These are phyloP conservation scores for Amyelois transitella DNA, from an alignment of 1,140 invertebrate species.

Conservation along the genomic window DNA sequence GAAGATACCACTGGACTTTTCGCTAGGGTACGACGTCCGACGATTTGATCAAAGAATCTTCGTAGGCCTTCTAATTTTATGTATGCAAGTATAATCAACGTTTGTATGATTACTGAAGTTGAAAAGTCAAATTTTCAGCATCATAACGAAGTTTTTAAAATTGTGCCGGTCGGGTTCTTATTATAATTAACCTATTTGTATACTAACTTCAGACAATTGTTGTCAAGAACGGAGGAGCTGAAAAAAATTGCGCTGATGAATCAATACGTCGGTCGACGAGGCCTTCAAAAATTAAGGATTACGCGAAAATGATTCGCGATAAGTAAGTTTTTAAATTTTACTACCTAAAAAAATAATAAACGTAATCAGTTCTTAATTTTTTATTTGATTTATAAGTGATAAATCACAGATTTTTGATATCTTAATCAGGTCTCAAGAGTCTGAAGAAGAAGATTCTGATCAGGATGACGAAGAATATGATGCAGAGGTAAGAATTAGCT, in stretches of 20 bases:
- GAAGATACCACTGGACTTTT: too few species aligned
- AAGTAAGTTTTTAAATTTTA: conserved; percentile 20
- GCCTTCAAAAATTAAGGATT: conserved; percentile 66
- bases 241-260: conserved; percentile 38
- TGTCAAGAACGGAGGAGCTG: conserved; percentile 46
- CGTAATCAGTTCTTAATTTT: background rate
- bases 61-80: too few species aligned
- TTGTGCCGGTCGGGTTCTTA: too few species aligned
- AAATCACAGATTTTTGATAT: background rate
- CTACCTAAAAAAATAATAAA: background rate
- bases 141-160: too few species aligned
- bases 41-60: too few species aligned
- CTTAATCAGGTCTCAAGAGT: conserved; percentile 23
- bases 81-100: too few species aligned
- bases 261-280: conserved; percentile 54
- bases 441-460: conserved; percentile 26
- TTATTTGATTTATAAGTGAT: too few species aligned
- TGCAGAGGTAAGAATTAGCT: background rate
- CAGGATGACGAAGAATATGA: conserved; percentile 29
- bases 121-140: too few species aligned
- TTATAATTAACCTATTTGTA: background rate
- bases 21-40: too few species aligned
- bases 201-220: conserved; percentile 37
- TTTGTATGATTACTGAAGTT: too few species aligned
- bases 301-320: conserved; percentile 67